Percentiles rank a stretch among this genome's conserved stretches.
phyloP scores from a whole-genome alignment of 2,888 invertebrate species.

The Orchesella flavescens region DNA sequence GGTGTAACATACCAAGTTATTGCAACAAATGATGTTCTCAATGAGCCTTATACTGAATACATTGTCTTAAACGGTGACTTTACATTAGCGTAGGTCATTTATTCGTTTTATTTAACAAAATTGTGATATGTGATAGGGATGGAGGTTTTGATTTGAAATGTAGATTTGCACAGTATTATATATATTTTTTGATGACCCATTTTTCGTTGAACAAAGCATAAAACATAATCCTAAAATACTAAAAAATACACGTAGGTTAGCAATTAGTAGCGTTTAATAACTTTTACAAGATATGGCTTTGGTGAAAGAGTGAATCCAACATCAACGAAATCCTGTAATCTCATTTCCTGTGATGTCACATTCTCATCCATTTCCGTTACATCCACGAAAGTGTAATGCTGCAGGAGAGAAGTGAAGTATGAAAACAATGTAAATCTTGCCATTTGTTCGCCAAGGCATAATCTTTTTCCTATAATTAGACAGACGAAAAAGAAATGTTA shows the following conservation, averaged over 20 bases:
- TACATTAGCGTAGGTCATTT: slow-evolving; percentile 5
- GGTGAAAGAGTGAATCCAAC: slow-evolving; percentile 57
- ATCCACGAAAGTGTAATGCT: slow-evolving; percentile 57
- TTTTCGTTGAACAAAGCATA: no score
- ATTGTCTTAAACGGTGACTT: slow-evolving; percentile 36
- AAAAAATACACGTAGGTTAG: neutral
- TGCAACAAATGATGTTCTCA: slow-evolving; percentile 23
- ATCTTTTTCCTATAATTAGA: slow-evolving; percentile 51
- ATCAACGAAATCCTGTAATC: slow-evolving; percentile 7
- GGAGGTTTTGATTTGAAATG: no score
- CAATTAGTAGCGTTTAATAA: slow-evolving; percentile 33
- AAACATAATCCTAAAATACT: no score
- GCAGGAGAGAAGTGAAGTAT: slow-evolving; percentile 56
- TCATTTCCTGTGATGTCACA: neutral
- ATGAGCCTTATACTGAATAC: slow-evolving; percentile 20
- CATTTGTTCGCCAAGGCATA: slow-evolving; percentile 60
- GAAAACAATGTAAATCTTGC: slow-evolving; percentile 57
- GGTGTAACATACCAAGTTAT: slow-evolving; percentile 42
- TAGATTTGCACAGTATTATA: neutral
- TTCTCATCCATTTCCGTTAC: neutral
- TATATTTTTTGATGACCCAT: neutral
- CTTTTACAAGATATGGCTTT: slow-evolving; percentile 33
- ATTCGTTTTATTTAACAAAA: neutral
- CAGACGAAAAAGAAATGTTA: neutral
- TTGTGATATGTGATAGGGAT: no score